These are phyloP conservation scores for Antennarius maculatus DNA, from an alignment of 2,797 vertebrate species.

Conservation along the genomic window DNA sequence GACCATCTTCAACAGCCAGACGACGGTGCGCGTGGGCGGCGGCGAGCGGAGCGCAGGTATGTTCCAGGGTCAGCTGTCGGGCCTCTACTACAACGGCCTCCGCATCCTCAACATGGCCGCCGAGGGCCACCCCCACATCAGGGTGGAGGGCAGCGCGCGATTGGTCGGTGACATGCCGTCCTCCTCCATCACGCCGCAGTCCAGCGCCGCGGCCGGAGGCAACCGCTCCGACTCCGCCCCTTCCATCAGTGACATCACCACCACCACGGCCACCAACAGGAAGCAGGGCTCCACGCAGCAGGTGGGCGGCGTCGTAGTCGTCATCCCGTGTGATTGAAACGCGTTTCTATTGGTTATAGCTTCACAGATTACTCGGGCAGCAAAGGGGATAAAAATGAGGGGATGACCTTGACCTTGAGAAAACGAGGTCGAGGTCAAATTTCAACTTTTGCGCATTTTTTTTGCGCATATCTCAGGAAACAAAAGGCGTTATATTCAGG, in stretches of 20 bases:
- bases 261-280: constrained; percentile 94
- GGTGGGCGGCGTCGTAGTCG: constrained; percentile 76
- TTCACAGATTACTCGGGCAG: too few relatives aligned
- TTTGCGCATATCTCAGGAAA: too few relatives aligned
- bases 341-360: too few relatives aligned
- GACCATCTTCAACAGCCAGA: constrained; percentile 99
- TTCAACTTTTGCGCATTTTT: too few relatives aligned
- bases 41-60: constrained; percentile 87
- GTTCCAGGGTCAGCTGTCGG: constrained; percentile 98
- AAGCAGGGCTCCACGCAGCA: constrained; percentile 89
- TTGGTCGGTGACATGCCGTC: constrained; percentile 99
- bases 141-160: constrained; percentile 95
- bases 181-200: constrained; percentile 98
- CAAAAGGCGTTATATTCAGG: too few relatives aligned
- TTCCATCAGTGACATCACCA: constrained; percentile 95
- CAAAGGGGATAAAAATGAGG: too few relatives aligned
- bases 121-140: constrained; percentile 95
- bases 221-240: constrained; percentile 98
- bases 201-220: constrained; percentile 92
- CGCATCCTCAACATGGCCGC: constrained; percentile 99
- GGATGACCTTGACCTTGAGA: too few relatives aligned
- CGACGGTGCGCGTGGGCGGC: constrained; percentile 96
- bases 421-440: too few relatives aligned
- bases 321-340: too few relatives aligned
- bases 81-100: constrained; percentile 99